phyloP scores from a whole-genome alignment of 2,888 invertebrate genomes.

The Polyommatus iphigenia region DNA sequence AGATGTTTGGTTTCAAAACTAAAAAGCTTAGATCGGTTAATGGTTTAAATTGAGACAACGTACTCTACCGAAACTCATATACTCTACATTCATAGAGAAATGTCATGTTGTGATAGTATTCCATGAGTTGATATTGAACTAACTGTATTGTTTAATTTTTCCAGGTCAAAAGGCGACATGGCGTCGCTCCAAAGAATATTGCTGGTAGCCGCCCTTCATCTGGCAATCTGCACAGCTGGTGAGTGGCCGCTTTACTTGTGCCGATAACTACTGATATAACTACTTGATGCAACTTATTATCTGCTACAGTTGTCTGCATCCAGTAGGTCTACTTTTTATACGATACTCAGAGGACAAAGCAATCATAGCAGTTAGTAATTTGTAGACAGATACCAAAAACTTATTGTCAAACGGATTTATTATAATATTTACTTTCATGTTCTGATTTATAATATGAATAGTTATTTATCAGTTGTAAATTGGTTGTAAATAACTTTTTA shows the following conservation, averaged over 20 bases:
- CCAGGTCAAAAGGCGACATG: slow-evolving; percentile 59
- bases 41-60: not conserved
- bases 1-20: too few relatives aligned
- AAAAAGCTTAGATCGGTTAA: not conserved
- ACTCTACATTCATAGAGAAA: too few relatives aligned
- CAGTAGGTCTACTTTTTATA: too few relatives aligned
- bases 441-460: not conserved
- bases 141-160: slow-evolving; percentile 36
- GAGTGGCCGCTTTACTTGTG: slow-evolving; percentile 40
- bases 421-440: not conserved
- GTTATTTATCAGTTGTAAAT: not conserved
- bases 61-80: not conserved
- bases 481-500: not conserved
- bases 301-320: too few relatives aligned
- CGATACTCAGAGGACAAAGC: too few relatives aligned
- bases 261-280: too few relatives aligned
- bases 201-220: slow-evolving; percentile 48
- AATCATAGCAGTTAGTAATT: too few relatives aligned
- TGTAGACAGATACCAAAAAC: too few relatives aligned
- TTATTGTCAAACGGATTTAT: slow-evolving; percentile 4
- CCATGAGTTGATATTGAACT: not conserved
- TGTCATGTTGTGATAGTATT: too few relatives aligned
- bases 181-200: slow-evolving; percentile 50
- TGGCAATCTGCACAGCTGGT: slow-evolving; percentile 56
- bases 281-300: not conserved